Evolutionary conservation across 2,888 invertebrate species (phyloP).

Genomic region (Epicampocera succincta): DNA sequence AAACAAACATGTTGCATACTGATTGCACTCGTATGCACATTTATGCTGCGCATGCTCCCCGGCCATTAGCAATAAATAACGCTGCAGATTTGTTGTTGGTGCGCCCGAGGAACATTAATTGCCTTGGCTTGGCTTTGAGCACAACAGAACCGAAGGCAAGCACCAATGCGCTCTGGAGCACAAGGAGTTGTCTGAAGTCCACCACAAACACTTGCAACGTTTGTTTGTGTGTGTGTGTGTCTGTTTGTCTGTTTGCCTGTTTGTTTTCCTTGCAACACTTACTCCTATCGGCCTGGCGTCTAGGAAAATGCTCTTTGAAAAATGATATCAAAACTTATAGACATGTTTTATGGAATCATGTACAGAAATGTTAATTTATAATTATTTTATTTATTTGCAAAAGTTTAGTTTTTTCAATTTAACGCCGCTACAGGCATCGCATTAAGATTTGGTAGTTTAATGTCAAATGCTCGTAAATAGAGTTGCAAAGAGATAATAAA

Average conservation of each 20-base stretch:
- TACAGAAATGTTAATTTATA: conserved; percentile 64
- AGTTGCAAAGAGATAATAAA: neutral
- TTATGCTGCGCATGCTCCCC: conserved; percentile 38
- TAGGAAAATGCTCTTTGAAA: conserved; percentile 58
- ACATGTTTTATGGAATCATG: conserved; percentile 68
- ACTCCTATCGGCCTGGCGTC: conserved; percentile 46
- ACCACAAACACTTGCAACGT: conserved; percentile 14
- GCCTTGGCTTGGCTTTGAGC: conserved; percentile 26
- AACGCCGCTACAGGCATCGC: conserved; percentile 37
- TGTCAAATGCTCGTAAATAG: conserved; percentile 13
- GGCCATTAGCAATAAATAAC: conserved; percentile 59
- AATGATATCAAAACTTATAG: conserved; percentile 66
- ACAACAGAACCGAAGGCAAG: neutral
- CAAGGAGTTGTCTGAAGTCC: neutral
- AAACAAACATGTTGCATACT: conserved; percentile 49
- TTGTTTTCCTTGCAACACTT: conserved; percentile 47
- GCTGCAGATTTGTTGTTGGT: conserved; percentile 37
- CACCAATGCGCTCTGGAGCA: neutral
- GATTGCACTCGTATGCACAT: conserved; percentile 16
- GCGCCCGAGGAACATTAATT: neutral
- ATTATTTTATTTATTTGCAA: conserved; percentile 53
- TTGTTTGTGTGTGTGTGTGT: too few species aligned
- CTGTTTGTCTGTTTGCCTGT: too few species aligned
- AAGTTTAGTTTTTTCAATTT: conserved; percentile 43
- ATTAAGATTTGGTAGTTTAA: conserved; percentile 45